Base-by-base conservation (phyloP, 1,140 invertebrate genomes). In the Macrotrachela quadricornifera region DNA sequence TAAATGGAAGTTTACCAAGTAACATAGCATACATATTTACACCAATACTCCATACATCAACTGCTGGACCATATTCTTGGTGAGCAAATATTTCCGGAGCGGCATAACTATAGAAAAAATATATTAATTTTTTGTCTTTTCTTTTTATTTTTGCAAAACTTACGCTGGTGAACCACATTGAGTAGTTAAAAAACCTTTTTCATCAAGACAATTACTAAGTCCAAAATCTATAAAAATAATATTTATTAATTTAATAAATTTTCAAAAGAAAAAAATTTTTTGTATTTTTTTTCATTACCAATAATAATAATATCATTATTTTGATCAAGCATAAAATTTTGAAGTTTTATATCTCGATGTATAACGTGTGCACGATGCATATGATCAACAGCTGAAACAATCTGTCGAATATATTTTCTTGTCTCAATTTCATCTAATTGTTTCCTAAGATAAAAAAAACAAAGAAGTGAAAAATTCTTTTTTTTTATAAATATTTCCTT, bases 161-260 rank as follows among this genome's bases (percentile, higher is more conserved):
- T 69, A 69, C 0, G 67, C 67, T 12, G 67, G 67, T 45, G 64
- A 65, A 38, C 67, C 67, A 53, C 67, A 69, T 55, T 69, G 67
- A 11, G 67, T 69, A 13, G 61, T 60, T 45, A 63, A 62, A 15
- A 61, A 59, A 15, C 55, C 51, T 17, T 65, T 54, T 46, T 57
- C 49, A 12, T 30, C 18, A 38, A 40, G 51, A 15, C 57, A 59
- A 57, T 66, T 67, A 46, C 65, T 66, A 16, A 69, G 56, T n/a
- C 67, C 67, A 55, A 69, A 69, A 59, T 69, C 67, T 67, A 49
- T 14, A 8, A 2, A 59, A 40, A 44, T 14, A 37, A 37, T 14
- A 41, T 10, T 40, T 14, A 4, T 39, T 8, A 11, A 13, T n/a
- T 40, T 13, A 10, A 51, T 41, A n/a, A 45, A 14, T 1, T 40